Percentiles rank a stretch among this genome's conserved stretches.
Evolutionary conservation across 2,888 invertebrate species (phyloP).

Genomic region (Hyppa rectilinea): DNA sequence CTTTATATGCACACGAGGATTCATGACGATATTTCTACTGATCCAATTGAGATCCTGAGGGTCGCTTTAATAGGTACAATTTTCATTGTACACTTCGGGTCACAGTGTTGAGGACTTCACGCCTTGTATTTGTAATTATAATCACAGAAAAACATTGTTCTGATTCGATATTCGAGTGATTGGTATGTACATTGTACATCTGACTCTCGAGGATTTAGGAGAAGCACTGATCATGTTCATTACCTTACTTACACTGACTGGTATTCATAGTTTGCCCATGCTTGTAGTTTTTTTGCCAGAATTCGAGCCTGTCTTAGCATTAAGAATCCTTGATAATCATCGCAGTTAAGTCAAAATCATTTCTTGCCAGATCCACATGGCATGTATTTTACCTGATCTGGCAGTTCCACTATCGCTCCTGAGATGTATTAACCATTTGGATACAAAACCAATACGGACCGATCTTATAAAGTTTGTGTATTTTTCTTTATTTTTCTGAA

Average conservation of each 20-base stretch:
- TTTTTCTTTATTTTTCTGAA: neutral
- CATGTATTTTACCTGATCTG: conserved; percentile 3
- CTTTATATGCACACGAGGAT: conserved; percentile 80
- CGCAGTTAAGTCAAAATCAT: neutral
- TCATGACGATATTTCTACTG: conserved; percentile 81
- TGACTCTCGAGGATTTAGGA: neutral
- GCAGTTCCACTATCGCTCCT: neutral
- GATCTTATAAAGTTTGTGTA: neutral
- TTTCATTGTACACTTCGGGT: conserved; percentile 77
- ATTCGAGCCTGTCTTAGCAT: too few species aligned
- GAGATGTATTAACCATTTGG: neutral
- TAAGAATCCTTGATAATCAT: neutral
- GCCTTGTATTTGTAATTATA: conserved; percentile 38
- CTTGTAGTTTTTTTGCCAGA: neutral
- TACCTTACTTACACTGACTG: conserved; percentile 34
- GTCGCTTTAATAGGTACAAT: conserved; percentile 81
- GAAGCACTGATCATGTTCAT: conserved; percentile 6
- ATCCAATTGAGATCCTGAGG: conserved; percentile 85
- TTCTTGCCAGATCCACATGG: neutral
- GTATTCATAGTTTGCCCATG: conserved; percentile 4
- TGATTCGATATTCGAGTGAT: conserved; percentile 9
- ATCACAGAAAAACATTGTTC: neutral
- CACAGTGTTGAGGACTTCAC: conserved; percentile 59
- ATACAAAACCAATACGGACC: too few species aligned
- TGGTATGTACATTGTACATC: too few species aligned